Evolutionary conservation across 1,140 invertebrate genomes (phyloP).

Genomic region (Drosophila lowei): DNA sequence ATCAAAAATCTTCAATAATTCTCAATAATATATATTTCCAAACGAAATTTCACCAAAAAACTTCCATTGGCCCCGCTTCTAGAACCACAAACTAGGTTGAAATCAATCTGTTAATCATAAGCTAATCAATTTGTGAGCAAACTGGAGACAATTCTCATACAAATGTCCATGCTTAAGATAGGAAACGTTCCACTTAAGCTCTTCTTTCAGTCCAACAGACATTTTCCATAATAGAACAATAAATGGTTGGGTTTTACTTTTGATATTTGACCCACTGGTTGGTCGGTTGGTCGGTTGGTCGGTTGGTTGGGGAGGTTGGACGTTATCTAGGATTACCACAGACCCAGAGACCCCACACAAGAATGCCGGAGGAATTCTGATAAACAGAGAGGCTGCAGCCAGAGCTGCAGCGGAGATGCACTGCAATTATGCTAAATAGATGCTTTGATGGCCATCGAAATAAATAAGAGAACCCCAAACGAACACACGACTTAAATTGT

Average conservation of each 20-base stretch:
- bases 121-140: slow-evolving; percentile 31
- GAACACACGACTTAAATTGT: slow-evolving; percentile 70
- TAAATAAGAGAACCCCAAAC: slow-evolving; percentile 62
- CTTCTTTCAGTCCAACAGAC: too few relatives aligned
- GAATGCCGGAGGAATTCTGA: slow-evolving; percentile 7
- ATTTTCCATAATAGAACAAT: slow-evolving; percentile 44
- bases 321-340: slow-evolving; percentile 48
- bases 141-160: slow-evolving; percentile 27
- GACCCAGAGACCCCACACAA: slow-evolving; percentile 47
- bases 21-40: too few relatives aligned
- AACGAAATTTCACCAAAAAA: too few relatives aligned
- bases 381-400: slow-evolving; percentile 1
- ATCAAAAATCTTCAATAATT: too few relatives aligned
- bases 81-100: slow-evolving; percentile 5
- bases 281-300: too few relatives aligned
- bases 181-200: too few relatives aligned
- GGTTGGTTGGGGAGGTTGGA: not conserved
- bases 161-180: slow-evolving; percentile 1
- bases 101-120: slow-evolving; percentile 19
- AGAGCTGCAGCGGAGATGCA: slow-evolving; percentile 7
- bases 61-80: not conserved
- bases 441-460: slow-evolving; percentile 70
- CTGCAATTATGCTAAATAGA: slow-evolving; percentile 76
- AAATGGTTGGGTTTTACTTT: slow-evolving; percentile 44
- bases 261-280: slow-evolving; percentile 42